Base-by-base conservation (phyloP, 92 coral and sea anemone genomes). In the Actinernus sp. region DNA sequence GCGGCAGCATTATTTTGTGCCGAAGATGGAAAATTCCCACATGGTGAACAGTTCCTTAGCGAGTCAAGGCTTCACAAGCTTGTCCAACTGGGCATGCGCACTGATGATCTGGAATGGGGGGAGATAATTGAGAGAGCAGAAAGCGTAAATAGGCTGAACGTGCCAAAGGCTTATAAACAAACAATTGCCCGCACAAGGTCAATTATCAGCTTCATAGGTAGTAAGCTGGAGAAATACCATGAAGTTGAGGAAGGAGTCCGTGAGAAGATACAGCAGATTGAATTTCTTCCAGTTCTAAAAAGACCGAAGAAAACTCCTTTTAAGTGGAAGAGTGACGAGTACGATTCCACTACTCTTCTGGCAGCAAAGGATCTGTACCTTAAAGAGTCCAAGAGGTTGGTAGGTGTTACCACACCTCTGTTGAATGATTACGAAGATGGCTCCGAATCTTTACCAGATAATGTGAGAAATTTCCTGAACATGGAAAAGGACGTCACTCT, bases 11-110 rank as follows among this genome's bases (percentile, higher is more conserved):
- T 92, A 46, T 92, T 55, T 49, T 54, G 30, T 0, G 65, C 85
- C 3, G 68, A 66, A n/a, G 97, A 92, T 71, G 74, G 55, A 33
- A 55, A 83, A 55, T 92, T 92, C 68, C 93, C 97, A 31, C 40
- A 23, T 47, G 91, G 86, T 44, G 54, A 41, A 1, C 23, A n/a
- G 25, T 84, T 78, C 46, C 49, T 39, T 33, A 22, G 41, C 16
- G 51, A 61, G 12, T 38, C n/a, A 22, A 72, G 78, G 1, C 43
- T 79, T 23, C 23, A 1, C 28, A 83, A 43, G 16, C 78, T 92
- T 6, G 58, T 55, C 26, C 58, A 61, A 36, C 80, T 92, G 20
- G 97, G 97, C 16, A 92, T 92, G 97, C 56, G 48, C 27, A n/a
- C n/a, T n/a, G 88, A 88, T 59, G 68, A 73, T 19, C 79, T 88